phyloP scores from a whole-genome alignment of 2,888 invertebrate genomes.

The Chromoteleia sp. region DNA sequence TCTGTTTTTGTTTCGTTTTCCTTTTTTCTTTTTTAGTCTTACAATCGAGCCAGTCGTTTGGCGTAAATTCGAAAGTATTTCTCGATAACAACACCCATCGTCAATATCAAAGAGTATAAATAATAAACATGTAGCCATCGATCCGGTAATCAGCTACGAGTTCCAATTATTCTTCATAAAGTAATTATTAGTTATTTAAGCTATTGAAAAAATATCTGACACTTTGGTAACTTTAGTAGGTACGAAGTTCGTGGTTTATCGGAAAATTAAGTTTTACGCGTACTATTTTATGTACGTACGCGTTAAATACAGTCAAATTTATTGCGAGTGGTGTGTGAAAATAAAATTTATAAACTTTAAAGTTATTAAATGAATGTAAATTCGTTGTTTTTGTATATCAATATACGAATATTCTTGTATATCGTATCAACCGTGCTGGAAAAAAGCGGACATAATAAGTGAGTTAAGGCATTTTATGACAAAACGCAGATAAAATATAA shows the following conservation, averaged over 20 bases:
- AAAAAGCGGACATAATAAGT: too few species aligned
- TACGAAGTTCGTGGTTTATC: conserved; percentile 13
- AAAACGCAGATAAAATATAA: too few species aligned
- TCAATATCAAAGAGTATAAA: conserved; percentile 22
- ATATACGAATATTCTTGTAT: too few species aligned
- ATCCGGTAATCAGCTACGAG: conserved; percentile 1
- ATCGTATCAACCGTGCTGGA: too few species aligned
- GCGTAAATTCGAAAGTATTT: conserved; percentile 55
- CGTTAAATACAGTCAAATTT: not conserved
- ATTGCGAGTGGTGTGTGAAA: too few species aligned
- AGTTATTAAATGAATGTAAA: too few species aligned
- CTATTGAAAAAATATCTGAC: conserved; percentile 7
- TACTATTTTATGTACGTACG: too few species aligned
- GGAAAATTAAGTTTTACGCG: conserved; percentile 25
- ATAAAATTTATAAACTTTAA: too few species aligned
- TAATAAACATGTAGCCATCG: conserved; percentile 2
- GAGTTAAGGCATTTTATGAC: too few species aligned
- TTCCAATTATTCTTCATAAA: conserved; percentile 6
- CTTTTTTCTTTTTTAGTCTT: conserved; percentile 8
- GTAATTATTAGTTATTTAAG: conserved; percentile 14
- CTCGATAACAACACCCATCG: conserved; percentile 56
- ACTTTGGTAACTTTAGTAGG: not conserved
- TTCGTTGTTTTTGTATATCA: too few species aligned
- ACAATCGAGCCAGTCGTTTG: conserved; percentile 30
- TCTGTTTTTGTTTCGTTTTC: conserved; percentile 5